Base-by-base conservation (phyloP, 2,888 invertebrate species). In the Hypercompe scribonia region DNA sequence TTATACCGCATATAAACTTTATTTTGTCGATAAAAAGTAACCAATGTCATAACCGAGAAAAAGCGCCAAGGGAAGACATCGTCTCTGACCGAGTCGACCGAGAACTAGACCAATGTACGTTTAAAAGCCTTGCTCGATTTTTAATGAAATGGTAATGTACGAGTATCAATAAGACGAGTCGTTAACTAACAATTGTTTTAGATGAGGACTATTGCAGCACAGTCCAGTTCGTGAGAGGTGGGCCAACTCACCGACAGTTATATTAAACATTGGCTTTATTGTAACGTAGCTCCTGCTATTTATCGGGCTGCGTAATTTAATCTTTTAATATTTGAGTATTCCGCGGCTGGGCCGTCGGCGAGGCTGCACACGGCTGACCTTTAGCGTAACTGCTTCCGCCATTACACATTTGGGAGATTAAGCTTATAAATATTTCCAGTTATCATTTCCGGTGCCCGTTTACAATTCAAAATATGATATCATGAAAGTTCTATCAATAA, bases 91-190 rank as follows among this genome's bases (percentile, higher is more conserved):
- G 4, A 5, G 36, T 36, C 61, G 31, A 31, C 31, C 15, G 31
- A 18, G 5, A 18, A 31, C 18, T 31, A 61, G 31, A 31, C 31
- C 61, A 28, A 31, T 61, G 18, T 3, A 18, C 61, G 31, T 61
- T 61, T 13, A 31, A 18, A 61, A 31, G 15, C 18, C 61, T 61
- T 61, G 28, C 31, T 31, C 18, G 7, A 18, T 31, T 61, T 15
- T 66, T 66, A 24, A 46, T 66, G 42, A 42, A 46, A 66, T 31
- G 4, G 46, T 24, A 66, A 46, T 33, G 33, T 66, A n/a, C n/a
- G n/a, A n/a, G n/a, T n/a, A 46, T 66, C 46, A 46, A 66, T 46
- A 11, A 33, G 46, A 24, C 46, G 66, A 66, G 24, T 66, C 24
- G 66, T 33, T 33, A 58, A 33, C 46, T 66, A 66, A 24, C 46